phyloP scores from a whole-genome alignment of 2,797 vertebrate genomes.

The Euthynnus affinis region DNA sequence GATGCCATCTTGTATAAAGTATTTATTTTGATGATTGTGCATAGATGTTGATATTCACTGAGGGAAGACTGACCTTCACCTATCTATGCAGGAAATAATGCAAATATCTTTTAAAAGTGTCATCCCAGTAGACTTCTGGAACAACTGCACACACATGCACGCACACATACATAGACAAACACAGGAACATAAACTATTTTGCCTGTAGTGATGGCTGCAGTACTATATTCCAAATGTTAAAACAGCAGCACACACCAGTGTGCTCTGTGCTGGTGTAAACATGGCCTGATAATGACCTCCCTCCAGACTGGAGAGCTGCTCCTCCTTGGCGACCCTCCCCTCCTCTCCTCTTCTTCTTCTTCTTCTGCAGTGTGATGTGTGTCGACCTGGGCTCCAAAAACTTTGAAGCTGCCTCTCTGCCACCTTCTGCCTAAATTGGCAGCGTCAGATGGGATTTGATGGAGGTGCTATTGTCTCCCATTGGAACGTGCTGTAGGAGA shows the following conservation, averaged over 20 bases:
- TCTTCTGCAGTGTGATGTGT: slow-evolving; percentile 6
- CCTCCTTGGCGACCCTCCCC: slow-evolving; percentile 57
- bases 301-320: slow-evolving; percentile 78
- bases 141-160: slow-evolving; percentile 18
- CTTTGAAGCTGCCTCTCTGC: slow-evolving; percentile 82
- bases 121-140: slow-evolving; percentile 45
- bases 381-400: slow-evolving; percentile 61
- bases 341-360: slow-evolving; percentile 12
- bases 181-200: slow-evolving; percentile 60
- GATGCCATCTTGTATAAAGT: slow-evolving; percentile 33
- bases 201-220: slow-evolving; percentile 68
- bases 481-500: slow-evolving; percentile 70
- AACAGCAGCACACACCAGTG: slow-evolving; percentile 68
- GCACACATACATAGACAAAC: slow-evolving; percentile 38
- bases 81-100: slow-evolving; percentile 63
- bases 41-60: slow-evolving; percentile 40
- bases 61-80: slow-evolving; percentile 66
- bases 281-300: slow-evolving; percentile 86
- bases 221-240: slow-evolving; percentile 73
- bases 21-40: slow-evolving; percentile 65
- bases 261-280: slow-evolving; percentile 67
- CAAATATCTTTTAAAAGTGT: slow-evolving; percentile 68
- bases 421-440: slow-evolving; percentile 78
- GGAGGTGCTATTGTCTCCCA: slow-evolving; percentile 75
- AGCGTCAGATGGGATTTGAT: slow-evolving; percentile 74